Evolutionary conservation across 2,113 vertebrate species (phyloP), one percentile per base, ranked within the genome.

Genomic region (Thamnophis sirtalis): DNA sequence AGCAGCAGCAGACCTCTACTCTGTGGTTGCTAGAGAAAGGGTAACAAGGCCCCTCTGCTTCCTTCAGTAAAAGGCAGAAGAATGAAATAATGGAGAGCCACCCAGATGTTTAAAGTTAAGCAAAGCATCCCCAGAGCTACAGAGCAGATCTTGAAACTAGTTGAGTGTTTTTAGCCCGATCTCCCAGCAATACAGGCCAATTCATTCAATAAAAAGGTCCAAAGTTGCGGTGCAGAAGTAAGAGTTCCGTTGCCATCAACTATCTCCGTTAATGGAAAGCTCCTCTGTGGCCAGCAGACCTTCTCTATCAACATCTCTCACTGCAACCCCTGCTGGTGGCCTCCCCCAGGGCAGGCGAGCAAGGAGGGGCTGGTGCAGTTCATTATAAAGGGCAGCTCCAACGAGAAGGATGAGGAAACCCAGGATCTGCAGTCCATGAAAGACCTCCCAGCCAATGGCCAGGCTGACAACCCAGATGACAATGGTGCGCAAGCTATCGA

Each of bases 401-500:
- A 38, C 0, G 55, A 99, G 97, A 60, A 99, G 97, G 84, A 99
- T 93, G 88, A 98, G 28, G 90, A 99, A 99, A 1, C 99, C 99
- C 0, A 99, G 94, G 85, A 99, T 98, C 97, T 99, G 98, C 89
- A 99, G 96, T 0, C 97, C 96, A 0, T 98, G 98, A 93, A 99
- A 99, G 28, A 21, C 3, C 95, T 99, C 99, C 99, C 99, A 99
- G 26, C 98, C 97, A 94, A 99, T 51, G 0, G 97, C 98, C 94
- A 99, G 96, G 96, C 99, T 99, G 93, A 98, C 95, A 0, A 94
- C 98, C 99, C 99, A 99, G 95, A 99, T 98, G 94, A 99, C 97
- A 24, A 99, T 92, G 0, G 98, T 99, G 1, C 98, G 98, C 94
- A 99, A 98, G 95, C 98, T 99, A 98, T 99, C 99, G 93, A 99